Base-by-base conservation (phyloP, 2,888 invertebrate species). In the Patella pellucida region DNA sequence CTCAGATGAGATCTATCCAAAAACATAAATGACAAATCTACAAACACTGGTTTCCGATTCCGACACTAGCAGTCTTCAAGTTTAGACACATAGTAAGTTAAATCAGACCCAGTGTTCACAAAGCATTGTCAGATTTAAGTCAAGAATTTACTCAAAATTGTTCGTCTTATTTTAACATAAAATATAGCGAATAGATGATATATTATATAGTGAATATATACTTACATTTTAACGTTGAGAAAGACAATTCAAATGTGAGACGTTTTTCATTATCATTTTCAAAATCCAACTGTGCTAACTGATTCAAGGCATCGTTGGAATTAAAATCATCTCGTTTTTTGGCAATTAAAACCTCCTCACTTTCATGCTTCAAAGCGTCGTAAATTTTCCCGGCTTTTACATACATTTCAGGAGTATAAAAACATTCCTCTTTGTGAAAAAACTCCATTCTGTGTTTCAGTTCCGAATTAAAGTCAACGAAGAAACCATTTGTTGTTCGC, bases 201-300 rank as follows among this genome's bases (percentile, higher is more conserved):
- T n/a, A 67, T 14, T n/a, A n/a, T n/a, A n/a, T n/a, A n/a, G n/a
- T n/a, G n/a, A n/a, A 23, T 16, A 27, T 11, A 71, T 81, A 89
- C 90, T 88, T 84, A 90, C 90, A 90, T 85, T 89, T 90, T 41
- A 90, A 80, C 5, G 88, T 83, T 68, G 83, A 82, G 79, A 88
- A 89, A 9, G 89, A 88, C 76, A 90, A 78, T 75, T 87, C 84
- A 80, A 86, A 89, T 0, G 87, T 85, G 9, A 85, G 81, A 74
- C 87, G 81, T 79, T 88, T 86, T 75, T 89, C 88, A 52, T 81
- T 82, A 71, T 84, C 85, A 79, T 85, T 82, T 14, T 79, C 79
- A 80, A 88, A 89, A 14, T 86, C 84, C 50, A 86, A 78, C 19
- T 84, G 83, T 1, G 77, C 74, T 2, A 78, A 69, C 5, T 71